Evolutionary conservation across 2,888 invertebrate species (phyloP), one percentile per base, ranked within the genome.

Genomic region (Ormyrus labotus): DNA sequence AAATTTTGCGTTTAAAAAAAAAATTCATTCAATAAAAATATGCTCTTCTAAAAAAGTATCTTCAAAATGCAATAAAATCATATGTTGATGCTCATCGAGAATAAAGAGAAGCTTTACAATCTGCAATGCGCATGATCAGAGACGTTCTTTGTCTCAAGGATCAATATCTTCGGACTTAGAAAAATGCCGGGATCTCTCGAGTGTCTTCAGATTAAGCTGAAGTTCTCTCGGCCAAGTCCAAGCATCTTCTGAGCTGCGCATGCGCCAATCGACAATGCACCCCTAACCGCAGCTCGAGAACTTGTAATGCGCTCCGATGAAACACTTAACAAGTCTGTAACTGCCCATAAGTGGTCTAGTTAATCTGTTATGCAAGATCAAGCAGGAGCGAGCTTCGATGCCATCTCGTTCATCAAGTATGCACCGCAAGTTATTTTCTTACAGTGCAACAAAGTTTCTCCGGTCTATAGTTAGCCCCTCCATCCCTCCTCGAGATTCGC

Each of bases 281-380:
- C 70, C 70, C 77, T 64, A 34, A 77, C 77, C 77, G 58, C 77
- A 64, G 11, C 45, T n/a, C 11, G 4, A 6, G 13, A 47, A 13
- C 45, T 57, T 34, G 8, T n/a, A 73, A 57, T 47, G n/a, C 7
- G 53, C 11, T 2, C 67, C 60, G 2, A 45, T 34, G n/a, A 13
- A 67, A 70, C 57, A 51, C 45, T n/a, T 70, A 77, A 64, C 55
- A 47, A 60, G 61, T 2, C 0, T 50, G 47, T 77, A 77, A 77
- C 47, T 8, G 6, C 3, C 45, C 48, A 50, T 64, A 77, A 77
- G n/a, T 64, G 70, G n/a, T 57, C 11, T 10, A 8, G 55, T 48
- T 68, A 13, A 76, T 76, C 47, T 11, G 50, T 77, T 70, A 69
- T 76, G 69, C 69, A 76, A 76, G 63, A 61, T 76, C 76, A 63